Evolutionary conservation across 2,797 vertebrate species (phyloP), one percentile per base, ranked within the genome.

Genomic region (Enteromius mattozi): DNA sequence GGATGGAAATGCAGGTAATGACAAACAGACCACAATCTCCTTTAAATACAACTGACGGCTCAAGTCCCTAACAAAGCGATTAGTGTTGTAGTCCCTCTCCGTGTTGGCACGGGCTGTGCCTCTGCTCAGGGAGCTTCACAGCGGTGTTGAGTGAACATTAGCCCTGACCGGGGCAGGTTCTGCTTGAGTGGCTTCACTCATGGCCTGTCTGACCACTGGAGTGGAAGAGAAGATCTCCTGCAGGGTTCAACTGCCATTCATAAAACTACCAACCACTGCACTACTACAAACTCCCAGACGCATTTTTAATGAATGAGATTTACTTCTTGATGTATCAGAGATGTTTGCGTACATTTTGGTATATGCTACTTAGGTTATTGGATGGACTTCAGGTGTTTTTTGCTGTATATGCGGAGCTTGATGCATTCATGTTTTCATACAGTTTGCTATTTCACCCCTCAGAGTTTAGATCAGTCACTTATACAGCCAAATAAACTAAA

Each of bases 191-290:
- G 12, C 2, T 40, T 66, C 65, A 35, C 45, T 69, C 14, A 45
- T 33, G 37, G 69, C 65, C 81, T 72, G 35, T 80, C 71, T 45
- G 37, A 35, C 14, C 33, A 49, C 33, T 69, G 27, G 54, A 79
- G 78, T 77, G 71, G 72, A 75, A 86, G 82, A 47, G 65, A 56
- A 45, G 24, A 84, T 80, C 37, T 80, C 78, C 72, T 63, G n/a
- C 72, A 59, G 78, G 27, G 65, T 49, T 78, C 40, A 70, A 63
- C 19, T 49, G 49, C 71, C 82, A 84, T 84, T 84, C 76, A 83
- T 69, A 78, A 81, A 83, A 78, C 61, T 14, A 69, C 45, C 65
- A 54, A 40, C 1, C 45, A 51, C 47, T 27, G 19, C 40, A 30
- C 24, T n/a, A 8, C 47, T 66, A 59, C 37, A 14, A 17, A 21